These are phyloP conservation scores for Dicentrarchus labrax DNA, from an alignment of 2,113 vertebrate genomes.

Conservation along the genomic window DNA sequence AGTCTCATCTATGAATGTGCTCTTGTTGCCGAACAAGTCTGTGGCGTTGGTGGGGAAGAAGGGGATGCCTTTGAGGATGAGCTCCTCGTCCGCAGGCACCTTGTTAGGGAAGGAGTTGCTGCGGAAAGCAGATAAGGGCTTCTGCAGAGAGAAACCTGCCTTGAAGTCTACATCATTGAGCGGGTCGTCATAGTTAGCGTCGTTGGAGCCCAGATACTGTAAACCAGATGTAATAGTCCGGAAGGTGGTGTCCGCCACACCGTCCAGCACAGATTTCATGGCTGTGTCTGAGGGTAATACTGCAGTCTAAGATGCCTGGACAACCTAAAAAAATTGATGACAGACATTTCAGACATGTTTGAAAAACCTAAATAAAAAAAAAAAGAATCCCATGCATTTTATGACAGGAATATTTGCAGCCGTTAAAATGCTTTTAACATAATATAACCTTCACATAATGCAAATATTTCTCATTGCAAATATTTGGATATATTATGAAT, in stretches of 20 bases:
- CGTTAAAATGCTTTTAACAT: neutral
- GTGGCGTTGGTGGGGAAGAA: constrained; percentile 92
- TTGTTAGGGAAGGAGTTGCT: constrained; percentile 93
- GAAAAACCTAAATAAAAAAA: neutral
- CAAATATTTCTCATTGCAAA: neutral
- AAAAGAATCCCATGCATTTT: neutral
- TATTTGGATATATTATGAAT: neutral
- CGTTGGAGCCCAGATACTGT: constrained; percentile 93
- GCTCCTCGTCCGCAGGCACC: constrained; percentile 90
- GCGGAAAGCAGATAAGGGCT: constrained; percentile 94
- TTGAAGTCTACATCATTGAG: constrained; percentile 91
- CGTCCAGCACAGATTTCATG: constrained; percentile 98
- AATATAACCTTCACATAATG: constrained; percentile 1
- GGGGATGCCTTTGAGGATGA: constrained; percentile 88
- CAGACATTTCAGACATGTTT: constrained; percentile 64
- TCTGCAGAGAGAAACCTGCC: constrained; percentile 91
- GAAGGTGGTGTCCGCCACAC: constrained; percentile 97
- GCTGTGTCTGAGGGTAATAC: constrained; percentile 82
- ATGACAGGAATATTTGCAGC: neutral
- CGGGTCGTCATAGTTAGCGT: constrained; percentile 94
- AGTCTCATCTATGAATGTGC: constrained; percentile 89
- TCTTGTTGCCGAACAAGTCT: constrained; percentile 93
- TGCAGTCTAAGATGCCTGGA: constrained; percentile 65
- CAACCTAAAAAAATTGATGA: constrained; percentile 73
- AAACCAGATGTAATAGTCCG: constrained; percentile 98